A percentile compares a stretch with the other conserved stretches of the same genome.
Evolutionary conservation across 2,113 vertebrate genomes (phyloP).

Genomic region (Eudyptes chrysolophus): DNA sequence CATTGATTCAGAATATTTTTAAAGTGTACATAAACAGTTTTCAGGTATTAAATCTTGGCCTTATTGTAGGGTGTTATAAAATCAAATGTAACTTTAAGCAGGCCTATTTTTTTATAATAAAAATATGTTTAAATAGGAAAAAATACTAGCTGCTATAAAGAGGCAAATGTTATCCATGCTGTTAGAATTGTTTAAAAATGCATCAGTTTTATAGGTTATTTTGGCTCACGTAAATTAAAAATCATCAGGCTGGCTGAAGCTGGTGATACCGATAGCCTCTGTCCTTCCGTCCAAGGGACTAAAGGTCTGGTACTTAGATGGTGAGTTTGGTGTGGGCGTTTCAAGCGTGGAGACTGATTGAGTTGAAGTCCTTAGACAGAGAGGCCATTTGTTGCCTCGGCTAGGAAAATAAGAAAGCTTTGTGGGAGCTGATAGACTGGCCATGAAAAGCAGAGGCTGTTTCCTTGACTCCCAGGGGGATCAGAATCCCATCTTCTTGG

Average conservation of each 20-base stretch:
- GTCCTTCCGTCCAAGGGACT: not conserved
- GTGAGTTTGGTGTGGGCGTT: not conserved
- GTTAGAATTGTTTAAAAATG: conserved; percentile 49
- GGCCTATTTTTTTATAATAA: conserved; percentile 40
- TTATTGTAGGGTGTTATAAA: conserved; percentile 45
- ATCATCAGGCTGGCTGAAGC: not conserved
- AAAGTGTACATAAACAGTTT: conserved; percentile 44
- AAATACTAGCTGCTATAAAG: conserved; percentile 40
- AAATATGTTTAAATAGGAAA: conserved; percentile 44
- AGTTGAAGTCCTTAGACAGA: not conserved
- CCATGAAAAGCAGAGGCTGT: not conserved
- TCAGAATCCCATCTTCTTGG: not conserved
- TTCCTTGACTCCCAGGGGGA: not conserved
- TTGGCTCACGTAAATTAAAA: not conserved
- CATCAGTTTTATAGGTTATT: conserved; percentile 21
- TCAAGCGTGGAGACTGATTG: not conserved
- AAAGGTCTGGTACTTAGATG: not conserved
- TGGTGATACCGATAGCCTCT: not conserved
- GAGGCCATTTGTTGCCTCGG: not conserved
- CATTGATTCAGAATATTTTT: conserved; percentile 58
- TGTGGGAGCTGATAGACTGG: not conserved
- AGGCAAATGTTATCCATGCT: conserved; percentile 3
- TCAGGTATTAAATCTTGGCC: conserved; percentile 59
- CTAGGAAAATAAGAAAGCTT: not conserved
- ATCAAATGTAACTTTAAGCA: conserved; percentile 54